A percentile compares a stretch with the other conserved stretches of the same genome.
phyloP scores from a whole-genome alignment of 1,140 invertebrate genomes.

The Drosophila azteca region DNA sequence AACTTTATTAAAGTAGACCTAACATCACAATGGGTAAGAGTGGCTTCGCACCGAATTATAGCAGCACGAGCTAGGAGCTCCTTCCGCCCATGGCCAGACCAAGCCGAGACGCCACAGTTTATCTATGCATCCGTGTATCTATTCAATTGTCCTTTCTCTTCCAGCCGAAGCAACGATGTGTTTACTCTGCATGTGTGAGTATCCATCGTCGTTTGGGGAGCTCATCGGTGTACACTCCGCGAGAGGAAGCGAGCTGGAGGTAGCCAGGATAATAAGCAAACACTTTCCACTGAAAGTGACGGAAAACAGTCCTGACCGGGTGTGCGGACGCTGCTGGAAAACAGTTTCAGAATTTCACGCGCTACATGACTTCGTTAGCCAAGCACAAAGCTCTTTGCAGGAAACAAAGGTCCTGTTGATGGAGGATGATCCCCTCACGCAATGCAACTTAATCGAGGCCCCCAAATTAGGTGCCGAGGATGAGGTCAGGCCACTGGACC shows the following conservation, averaged over 20 bases:
- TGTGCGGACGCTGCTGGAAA: constrained; percentile 70
- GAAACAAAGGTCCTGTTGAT: constrained; percentile 58
- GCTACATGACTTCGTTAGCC: constrained; percentile 68
- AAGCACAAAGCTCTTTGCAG: constrained; percentile 59
- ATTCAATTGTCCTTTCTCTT: constrained; percentile 3
- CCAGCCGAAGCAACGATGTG: constrained; percentile 31
- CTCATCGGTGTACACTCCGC: constrained; percentile 54
- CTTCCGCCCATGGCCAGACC: not conserved
- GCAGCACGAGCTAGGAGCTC: not conserved
- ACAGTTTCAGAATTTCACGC: constrained; percentile 66
- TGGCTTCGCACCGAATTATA: too few relatives aligned
- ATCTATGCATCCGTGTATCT: constrained; percentile 5
- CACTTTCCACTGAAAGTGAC: constrained; percentile 56
- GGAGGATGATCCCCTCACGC: constrained; percentile 67
- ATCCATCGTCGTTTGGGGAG: constrained; percentile 25
- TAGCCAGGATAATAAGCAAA: constrained; percentile 55
- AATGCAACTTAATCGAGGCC: constrained; percentile 30
- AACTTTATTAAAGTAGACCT: constrained; percentile 1
- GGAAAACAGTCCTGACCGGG: constrained; percentile 32
- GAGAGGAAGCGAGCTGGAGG: constrained; percentile 41
- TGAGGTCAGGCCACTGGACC: constrained; percentile 3
- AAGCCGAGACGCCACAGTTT: constrained; percentile 10
- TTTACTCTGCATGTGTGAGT: constrained; percentile 67
- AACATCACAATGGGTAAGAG: constrained; percentile 33
- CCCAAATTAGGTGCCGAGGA: constrained; percentile 13